Percentiles rank a stretch among this genome's conserved stretches.
These are phyloP conservation scores for Chelmon rostratus DNA, from an alignment of 2,797 vertebrate genomes.

Conservation along the genomic window DNA sequence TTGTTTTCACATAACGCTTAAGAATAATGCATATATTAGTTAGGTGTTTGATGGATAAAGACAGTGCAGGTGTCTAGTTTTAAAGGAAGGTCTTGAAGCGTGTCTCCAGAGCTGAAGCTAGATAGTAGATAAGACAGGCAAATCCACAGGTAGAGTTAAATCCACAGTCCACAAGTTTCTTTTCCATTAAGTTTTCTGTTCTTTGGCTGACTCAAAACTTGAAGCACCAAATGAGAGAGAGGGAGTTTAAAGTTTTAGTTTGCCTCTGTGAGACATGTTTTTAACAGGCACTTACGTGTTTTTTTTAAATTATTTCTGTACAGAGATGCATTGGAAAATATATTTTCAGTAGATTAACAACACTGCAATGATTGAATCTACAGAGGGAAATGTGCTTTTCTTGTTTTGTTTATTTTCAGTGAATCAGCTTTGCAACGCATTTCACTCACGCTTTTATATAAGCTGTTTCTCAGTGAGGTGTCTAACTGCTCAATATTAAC, in stretches of 20 bases:
- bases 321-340: conserved; percentile 12
- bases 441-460: conserved; percentile 15
- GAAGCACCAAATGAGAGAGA: no score
- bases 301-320: conserved; percentile 26
- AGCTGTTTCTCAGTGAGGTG: conserved; percentile 2
- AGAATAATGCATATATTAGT: conserved; percentile 4
- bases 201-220: conserved; percentile 42
- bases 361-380: neutral
- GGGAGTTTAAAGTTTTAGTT: conserved; percentile 40
- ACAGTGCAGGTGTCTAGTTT: conserved; percentile 24
- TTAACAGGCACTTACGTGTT: neutral
- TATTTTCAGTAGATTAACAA: conserved; percentile 22
- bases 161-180: conserved; percentile 18
- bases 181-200: conserved; percentile 45
- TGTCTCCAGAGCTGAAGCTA: conserved; percentile 40
- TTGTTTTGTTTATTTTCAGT: conserved; percentile 13
- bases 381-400: neutral
- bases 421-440: conserved; percentile 18
- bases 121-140: conserved; percentile 59
- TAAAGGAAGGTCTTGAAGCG: conserved; percentile 36
- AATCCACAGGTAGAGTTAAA: conserved; percentile 53
- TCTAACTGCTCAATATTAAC: conserved; percentile 48
- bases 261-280: conserved; percentile 46
- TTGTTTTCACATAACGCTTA: conserved; percentile 10
- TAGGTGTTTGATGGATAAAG: conserved; percentile 11